phyloP scores from a whole-genome alignment of 1,140 invertebrate species.

The Atta texana region DNA sequence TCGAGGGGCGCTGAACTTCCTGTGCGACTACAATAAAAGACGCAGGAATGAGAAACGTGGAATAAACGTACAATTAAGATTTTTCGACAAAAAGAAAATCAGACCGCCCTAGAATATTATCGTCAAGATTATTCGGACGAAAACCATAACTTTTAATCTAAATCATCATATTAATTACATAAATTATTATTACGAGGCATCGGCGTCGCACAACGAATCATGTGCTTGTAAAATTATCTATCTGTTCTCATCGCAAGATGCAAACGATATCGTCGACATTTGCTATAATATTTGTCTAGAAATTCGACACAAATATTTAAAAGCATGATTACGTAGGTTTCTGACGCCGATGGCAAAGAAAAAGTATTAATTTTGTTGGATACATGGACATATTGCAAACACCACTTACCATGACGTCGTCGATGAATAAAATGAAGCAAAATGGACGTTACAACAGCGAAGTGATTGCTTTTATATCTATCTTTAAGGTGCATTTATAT shows the following conservation, averaged over 20 bases:
- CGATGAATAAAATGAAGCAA: slow-evolving; percentile 78
- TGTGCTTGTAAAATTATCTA: background rate
- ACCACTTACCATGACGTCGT: slow-evolving; percentile 73
- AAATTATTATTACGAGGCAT: background rate
- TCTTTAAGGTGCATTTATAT: too few species aligned
- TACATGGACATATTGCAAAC: background rate
- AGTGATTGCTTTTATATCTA: background rate
- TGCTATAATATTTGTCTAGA: background rate
- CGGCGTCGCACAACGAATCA: background rate
- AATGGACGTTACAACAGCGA: slow-evolving; percentile 70
- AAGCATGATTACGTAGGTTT: background rate
- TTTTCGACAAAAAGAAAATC: slow-evolving; percentile 60
- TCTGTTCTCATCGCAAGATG: background rate
- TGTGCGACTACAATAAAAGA: slow-evolving; percentile 95
- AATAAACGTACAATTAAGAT: background rate
- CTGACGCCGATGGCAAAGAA: background rate
- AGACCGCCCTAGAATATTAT: slow-evolving; percentile 87
- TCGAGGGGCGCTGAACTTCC: slow-evolving; percentile 99
- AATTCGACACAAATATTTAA: background rate
- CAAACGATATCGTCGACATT: background rate
- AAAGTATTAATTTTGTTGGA: slow-evolving; percentile 15
- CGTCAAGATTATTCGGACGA: slow-evolving; percentile 83
- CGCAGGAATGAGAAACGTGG: slow-evolving; percentile 34
- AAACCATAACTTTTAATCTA: slow-evolving; percentile 69
- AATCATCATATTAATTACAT: slow-evolving; percentile 60